Percentiles rank a stretch among this genome's conserved stretches.
Conservation (phyloP, 2,888 invertebrate species). For the Liodrosophila aerea region DNA sequence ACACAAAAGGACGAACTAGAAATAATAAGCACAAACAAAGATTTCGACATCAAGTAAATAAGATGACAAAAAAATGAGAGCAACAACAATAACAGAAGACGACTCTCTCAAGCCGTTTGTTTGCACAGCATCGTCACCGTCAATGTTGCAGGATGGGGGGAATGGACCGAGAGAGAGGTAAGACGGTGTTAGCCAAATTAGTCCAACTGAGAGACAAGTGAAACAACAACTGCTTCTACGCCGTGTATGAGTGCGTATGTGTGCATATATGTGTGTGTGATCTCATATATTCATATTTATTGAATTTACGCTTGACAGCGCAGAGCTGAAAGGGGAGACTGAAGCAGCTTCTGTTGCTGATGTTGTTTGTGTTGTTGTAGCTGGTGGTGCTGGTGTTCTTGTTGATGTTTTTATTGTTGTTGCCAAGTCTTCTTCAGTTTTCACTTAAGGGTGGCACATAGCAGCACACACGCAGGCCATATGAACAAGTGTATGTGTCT, state of each 20-base stretch:
- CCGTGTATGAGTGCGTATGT: slow-evolving; percentile 2
- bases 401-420: slow-evolving; percentile 25
- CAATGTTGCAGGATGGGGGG: slow-evolving; percentile 6
- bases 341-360: slow-evolving; percentile 25
- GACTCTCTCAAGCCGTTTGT: slow-evolving; percentile 45
- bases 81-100: slow-evolving; percentile 28
- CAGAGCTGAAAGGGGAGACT: slow-evolving; percentile 50
- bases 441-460: slow-evolving; percentile 64
- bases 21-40: slow-evolving; percentile 74
- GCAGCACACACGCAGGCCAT: slow-evolving; percentile 27
- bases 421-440: slow-evolving; percentile 55
- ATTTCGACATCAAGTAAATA: slow-evolving; percentile 73
- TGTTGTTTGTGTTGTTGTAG: too few species aligned
- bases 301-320: slow-evolving; percentile 78
- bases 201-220: slow-evolving; percentile 75
- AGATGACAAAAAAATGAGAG: too few species aligned
- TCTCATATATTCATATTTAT: slow-evolving; percentile 78
- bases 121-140: slow-evolving; percentile 37
- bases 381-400: too few species aligned
- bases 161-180: too few species aligned
- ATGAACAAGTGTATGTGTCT: slow-evolving; percentile 19
- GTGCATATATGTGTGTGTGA: slow-evolving; percentile 28
- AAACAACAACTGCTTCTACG: slow-evolving; percentile 74
- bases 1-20: slow-evolving; percentile 50
- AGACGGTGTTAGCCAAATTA: slow-evolving; percentile 70